Evolutionary conservation across 2,797 vertebrate species (phyloP).

Genomic region (Lepus townsendii): DNA sequence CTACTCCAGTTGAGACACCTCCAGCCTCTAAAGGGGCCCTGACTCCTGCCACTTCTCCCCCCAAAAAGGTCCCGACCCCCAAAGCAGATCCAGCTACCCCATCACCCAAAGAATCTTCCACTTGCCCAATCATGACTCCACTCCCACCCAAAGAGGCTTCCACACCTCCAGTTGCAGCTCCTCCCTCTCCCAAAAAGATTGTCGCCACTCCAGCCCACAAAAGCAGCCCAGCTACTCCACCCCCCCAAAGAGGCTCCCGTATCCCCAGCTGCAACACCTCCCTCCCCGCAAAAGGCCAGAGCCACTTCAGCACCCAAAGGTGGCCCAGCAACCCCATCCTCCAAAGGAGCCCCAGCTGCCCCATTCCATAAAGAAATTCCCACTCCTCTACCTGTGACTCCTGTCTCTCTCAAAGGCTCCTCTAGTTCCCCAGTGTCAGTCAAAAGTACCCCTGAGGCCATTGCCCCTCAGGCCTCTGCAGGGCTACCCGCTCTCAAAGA

Average conservation of each 20-base stretch:
- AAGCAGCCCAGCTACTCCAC: background rate
- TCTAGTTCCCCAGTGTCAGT: conserved; percentile 11
- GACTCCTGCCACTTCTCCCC: background rate
- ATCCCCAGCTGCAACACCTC: too few species aligned
- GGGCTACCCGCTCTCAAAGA: conserved; percentile 41
- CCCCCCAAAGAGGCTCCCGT: background rate
- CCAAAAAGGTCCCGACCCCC: background rate
- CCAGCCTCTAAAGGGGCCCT: background rate
- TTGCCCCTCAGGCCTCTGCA: conserved; percentile 60
- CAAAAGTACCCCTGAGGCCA: background rate
- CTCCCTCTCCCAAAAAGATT: background rate
- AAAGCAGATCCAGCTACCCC: background rate
- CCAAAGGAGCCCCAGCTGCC: background rate
- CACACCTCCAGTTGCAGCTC: background rate
- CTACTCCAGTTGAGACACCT: background rate
- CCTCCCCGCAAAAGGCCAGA: background rate
- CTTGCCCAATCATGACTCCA: background rate
- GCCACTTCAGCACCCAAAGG: background rate
- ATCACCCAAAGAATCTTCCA: background rate
- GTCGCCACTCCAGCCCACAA: too few species aligned
- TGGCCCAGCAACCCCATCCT: background rate
- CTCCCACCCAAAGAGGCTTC: background rate
- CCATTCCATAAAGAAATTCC: too few species aligned
- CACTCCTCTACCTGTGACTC: background rate
- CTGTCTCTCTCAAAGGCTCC: background rate